Evolutionary conservation across 2,113 vertebrate species (phyloP).

Genomic region (Gymnocephalus cernua): DNA sequence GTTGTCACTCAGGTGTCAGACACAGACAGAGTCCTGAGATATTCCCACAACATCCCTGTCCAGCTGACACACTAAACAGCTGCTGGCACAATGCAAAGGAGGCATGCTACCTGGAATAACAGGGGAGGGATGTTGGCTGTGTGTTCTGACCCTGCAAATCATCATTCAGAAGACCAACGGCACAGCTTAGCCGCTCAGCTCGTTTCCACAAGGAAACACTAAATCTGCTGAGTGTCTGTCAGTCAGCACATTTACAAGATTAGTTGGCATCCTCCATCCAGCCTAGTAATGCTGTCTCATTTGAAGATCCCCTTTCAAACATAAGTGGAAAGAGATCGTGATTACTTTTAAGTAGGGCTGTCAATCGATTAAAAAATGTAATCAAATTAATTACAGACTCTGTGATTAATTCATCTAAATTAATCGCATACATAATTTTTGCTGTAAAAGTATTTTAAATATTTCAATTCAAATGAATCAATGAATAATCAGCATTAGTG

Average conservation of each 20-base stretch:
- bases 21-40: conserved; percentile 6
- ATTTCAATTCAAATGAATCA: too few relatives aligned
- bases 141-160: conserved; percentile 4
- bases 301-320: conserved; percentile 18
- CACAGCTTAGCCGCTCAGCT: not conserved
- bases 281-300: conserved; percentile 13
- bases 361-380: too few relatives aligned
- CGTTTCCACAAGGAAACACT: conserved; percentile 24
- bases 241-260: conserved; percentile 48
- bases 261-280: conserved; percentile 17
- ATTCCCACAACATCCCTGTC: not conserved
- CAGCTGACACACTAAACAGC: conserved; percentile 4
- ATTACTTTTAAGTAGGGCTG: too few relatives aligned
- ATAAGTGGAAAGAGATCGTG: conserved; percentile 21
- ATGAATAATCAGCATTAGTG: too few relatives aligned
- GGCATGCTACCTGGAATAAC: conserved; percentile 25
- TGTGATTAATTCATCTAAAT: too few relatives aligned
- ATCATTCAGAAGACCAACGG: conserved; percentile 6
- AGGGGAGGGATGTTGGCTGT: conserved; percentile 7
- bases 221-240: conserved; percentile 37
- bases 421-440: too few relatives aligned
- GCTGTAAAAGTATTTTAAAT: too few relatives aligned
- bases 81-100: conserved; percentile 20
- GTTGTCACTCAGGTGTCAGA: conserved; percentile 3
- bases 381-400: too few relatives aligned